Evolutionary conservation across 1,140 invertebrate genomes (phyloP).

Genomic region (Drusus annulatus): DNA sequence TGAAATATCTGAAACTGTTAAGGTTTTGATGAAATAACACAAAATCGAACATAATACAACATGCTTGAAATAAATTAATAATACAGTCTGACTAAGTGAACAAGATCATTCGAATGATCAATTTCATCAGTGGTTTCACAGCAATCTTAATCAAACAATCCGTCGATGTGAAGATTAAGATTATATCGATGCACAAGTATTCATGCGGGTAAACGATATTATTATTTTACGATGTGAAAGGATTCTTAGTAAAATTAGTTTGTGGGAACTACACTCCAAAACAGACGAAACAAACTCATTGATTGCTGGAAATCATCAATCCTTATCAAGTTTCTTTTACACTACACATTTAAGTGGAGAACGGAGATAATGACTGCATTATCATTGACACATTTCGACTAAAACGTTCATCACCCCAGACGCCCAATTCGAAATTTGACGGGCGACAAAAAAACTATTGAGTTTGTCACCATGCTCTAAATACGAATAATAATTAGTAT

Average conservation of each 20-base stretch:
- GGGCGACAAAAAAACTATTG: background rate
- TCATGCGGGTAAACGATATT: background rate
- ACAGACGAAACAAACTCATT: background rate
- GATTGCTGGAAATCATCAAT: conserved; percentile 10
- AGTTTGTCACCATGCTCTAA: background rate
- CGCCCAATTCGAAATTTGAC: background rate
- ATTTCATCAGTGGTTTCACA: too few relatives aligned
- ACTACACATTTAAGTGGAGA: background rate
- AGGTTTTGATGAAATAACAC: too few relatives aligned
- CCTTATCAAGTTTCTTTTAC: conserved; percentile 3
- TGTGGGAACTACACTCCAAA: background rate
- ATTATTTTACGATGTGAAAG: conserved; percentile 6
- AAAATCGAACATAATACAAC: too few relatives aligned
- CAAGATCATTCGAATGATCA: too few relatives aligned
- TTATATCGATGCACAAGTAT: too few relatives aligned
- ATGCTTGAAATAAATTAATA: too few relatives aligned
- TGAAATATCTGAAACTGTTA: too few relatives aligned
- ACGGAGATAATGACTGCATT: conserved; percentile 12
- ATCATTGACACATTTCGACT: conserved; percentile 16
- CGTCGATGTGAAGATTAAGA: too few relatives aligned
- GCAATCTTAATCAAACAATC: too few relatives aligned
- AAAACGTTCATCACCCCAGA: background rate
- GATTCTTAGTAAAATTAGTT: background rate
- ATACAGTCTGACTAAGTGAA: too few relatives aligned
- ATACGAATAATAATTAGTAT: too few relatives aligned